These are phyloP conservation scores for Ernsta delagoae DNA, from an alignment of 2,888 invertebrate genomes.

Conservation along the genomic window DNA sequence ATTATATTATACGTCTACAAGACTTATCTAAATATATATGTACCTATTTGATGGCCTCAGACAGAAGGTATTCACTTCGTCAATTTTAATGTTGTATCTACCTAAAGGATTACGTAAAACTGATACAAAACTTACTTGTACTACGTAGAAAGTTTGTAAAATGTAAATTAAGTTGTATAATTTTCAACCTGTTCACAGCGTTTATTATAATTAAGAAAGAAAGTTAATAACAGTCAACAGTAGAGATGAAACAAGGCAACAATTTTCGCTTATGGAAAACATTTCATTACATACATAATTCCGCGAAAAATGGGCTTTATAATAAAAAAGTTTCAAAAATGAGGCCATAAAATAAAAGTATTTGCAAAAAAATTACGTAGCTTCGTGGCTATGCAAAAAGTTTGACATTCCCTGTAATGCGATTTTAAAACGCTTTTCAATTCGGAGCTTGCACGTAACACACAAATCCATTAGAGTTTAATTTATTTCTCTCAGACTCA, in stretches of 20 bases:
- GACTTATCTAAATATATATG: no score
- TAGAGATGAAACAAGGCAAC: slow-evolving; percentile 21
- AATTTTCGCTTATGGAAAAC: slow-evolving; percentile 20
- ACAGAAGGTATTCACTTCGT: not conserved
- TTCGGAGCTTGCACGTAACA: slow-evolving; percentile 21
- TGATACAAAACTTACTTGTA: slow-evolving; percentile 8
- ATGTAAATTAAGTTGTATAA: slow-evolving; percentile 32
- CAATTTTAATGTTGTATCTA: not conserved
- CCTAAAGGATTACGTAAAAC: not conserved
- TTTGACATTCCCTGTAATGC: slow-evolving; percentile 11
- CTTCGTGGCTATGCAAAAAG: slow-evolving; percentile 10
- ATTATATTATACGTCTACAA: no score
- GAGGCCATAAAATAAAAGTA: not conserved
- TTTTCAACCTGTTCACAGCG: slow-evolving; percentile 15
- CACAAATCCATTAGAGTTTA: slow-evolving; percentile 32
- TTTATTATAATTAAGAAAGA: slow-evolving; percentile 30
- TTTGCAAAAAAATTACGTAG: not conserved
- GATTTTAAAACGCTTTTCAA: slow-evolving; percentile 25
- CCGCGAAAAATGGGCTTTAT: not conserved
- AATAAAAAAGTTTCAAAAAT: not conserved
- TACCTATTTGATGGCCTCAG: not conserved
- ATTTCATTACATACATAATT: slow-evolving; percentile 16
- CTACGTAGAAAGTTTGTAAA: slow-evolving; percentile 30
- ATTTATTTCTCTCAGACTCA: slow-evolving; percentile 20
- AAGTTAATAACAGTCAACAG: slow-evolving; percentile 18